Evolutionary conservation across 1,140 invertebrate genomes (phyloP), one percentile per base, ranked within the genome.

Genomic region (Drosophila ironensis): DNA sequence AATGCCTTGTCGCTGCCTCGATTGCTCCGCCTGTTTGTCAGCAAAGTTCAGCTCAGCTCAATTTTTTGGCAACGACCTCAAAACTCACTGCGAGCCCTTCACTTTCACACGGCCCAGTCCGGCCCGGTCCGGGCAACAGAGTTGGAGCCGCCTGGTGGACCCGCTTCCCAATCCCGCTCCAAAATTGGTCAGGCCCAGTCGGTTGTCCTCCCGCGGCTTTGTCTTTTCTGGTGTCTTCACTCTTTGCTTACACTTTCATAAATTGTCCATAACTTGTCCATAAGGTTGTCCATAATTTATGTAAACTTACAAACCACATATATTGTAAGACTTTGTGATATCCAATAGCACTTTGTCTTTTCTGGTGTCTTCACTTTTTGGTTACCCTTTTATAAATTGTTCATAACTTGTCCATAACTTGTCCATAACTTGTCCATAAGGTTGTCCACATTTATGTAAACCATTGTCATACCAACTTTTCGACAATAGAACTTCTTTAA

Each of bases 71-170:
- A 46, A 41, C 54, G 54, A 40, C 67, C 66, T 68, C 42, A 77
- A 57, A 57, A 71, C 35, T 45, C 72, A 40, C 6, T 40, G 20
- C 66, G 25, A 54, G 69, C 80, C 80, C 78, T 84, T 84, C 80
- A 86, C 78, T 82, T 82, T 82, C 77, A 82, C 71, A 74, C 52
- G 37, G 48, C 33, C 35, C 19, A 14, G 30, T 24, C 37, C 7
- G 16, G 27, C 5, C 12, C 14, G 30, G 30, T 12, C 4, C 30
- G 2, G 25, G 30, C 30, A 4, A 6, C n/a, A n/a, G n/a, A n/a
- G n/a, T n/a, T n/a, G 30, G 11, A 11, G 3, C 28, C 28, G 28
- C 11, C 28, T 6, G 9, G 6, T 42, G 12, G 30, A 35, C 41
- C 22, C 30, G 37, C 19, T 19, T 30, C 28, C 28, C 33, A 30